Percentiles rank a stretch among this genome's conserved stretches.
Conservation (phyloP, 2,113 vertebrate genomes). For the Glaucidium brasilianum region DNA sequence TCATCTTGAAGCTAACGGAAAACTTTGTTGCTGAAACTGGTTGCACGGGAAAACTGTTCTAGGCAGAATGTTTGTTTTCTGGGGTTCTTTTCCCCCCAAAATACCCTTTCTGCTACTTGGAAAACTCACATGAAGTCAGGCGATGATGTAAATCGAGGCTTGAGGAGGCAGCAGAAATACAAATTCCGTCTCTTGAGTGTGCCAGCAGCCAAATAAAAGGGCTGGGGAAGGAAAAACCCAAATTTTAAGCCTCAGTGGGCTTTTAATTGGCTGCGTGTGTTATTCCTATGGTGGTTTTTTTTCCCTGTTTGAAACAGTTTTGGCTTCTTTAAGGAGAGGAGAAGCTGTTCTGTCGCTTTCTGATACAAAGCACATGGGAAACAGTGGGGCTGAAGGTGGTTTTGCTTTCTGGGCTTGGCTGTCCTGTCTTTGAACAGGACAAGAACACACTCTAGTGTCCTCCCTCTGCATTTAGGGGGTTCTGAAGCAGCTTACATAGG, state of each 20-base stretch:
- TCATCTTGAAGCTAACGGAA: rapidly evolving
- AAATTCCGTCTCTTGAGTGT: rapidly evolving
- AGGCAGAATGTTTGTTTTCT: rapidly evolving
- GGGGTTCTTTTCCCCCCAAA: not conserved
- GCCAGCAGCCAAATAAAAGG: not conserved
- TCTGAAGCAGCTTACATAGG: not conserved
- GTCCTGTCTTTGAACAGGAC: not conserved
- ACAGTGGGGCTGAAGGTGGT: rapidly evolving
- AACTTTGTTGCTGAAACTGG: too few relatives aligned
- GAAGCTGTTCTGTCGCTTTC: not conserved
- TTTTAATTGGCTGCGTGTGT: not conserved
- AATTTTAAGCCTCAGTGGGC: not conserved
- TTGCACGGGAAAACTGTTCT: not conserved
- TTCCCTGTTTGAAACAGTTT: not conserved
- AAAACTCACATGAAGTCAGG: not conserved
- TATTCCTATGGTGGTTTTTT: rapidly evolving
- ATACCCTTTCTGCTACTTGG: not conserved
- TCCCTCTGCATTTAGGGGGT: not conserved
- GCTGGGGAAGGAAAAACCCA: rapidly evolving
- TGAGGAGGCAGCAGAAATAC: not conserved
- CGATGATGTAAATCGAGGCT: rapidly evolving
- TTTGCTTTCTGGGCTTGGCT: too few relatives aligned
- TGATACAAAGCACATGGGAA: rapidly evolving
- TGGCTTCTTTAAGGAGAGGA: not conserved
- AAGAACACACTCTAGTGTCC: rapidly evolving